phyloP scores from a whole-genome alignment of 1,140 invertebrate species.

The Drosophila navojoa region DNA sequence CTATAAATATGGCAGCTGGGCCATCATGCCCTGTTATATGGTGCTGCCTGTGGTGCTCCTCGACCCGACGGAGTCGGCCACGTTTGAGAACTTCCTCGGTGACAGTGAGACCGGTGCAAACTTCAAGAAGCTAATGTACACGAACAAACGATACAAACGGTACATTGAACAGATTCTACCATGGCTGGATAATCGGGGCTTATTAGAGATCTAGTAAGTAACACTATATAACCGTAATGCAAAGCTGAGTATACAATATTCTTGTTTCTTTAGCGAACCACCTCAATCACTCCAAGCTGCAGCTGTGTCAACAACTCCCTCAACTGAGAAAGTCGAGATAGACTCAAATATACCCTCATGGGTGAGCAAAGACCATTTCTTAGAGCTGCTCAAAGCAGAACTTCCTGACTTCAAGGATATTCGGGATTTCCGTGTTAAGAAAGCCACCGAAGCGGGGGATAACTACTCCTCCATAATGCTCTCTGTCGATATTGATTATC shows the following conservation, averaged over 20 bases:
- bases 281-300: background rate
- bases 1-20: conserved; percentile 54
- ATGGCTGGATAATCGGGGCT: conserved; percentile 74
- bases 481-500: conserved; percentile 44
- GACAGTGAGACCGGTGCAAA: conserved; percentile 21
- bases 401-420: conserved; percentile 28
- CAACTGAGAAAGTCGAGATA: background rate
- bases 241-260: background rate
- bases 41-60: conserved; percentile 66
- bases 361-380: conserved; percentile 39
- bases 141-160: conserved; percentile 45
- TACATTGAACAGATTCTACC: conserved; percentile 64
- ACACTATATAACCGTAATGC: background rate
- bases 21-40: conserved; percentile 34
- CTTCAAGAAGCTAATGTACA: conserved; percentile 64
- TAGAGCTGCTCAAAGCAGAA: conserved; percentile 23
- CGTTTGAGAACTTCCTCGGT: conserved; percentile 65
- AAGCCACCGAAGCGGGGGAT: conserved; percentile 34
- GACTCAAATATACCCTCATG: conserved; percentile 20
- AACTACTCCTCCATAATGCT: conserved; percentile 35
- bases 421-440: conserved; percentile 19
- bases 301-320: background rate
- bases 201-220: conserved; percentile 60
- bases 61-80: conserved; percentile 58
- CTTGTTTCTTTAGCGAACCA: conserved; percentile 8